A percentile compares a stretch with the other conserved stretches of the same genome.
Evolutionary conservation across 2,888 invertebrate species (phyloP).

Genomic region (Chalcosyrphus nemorum): DNA sequence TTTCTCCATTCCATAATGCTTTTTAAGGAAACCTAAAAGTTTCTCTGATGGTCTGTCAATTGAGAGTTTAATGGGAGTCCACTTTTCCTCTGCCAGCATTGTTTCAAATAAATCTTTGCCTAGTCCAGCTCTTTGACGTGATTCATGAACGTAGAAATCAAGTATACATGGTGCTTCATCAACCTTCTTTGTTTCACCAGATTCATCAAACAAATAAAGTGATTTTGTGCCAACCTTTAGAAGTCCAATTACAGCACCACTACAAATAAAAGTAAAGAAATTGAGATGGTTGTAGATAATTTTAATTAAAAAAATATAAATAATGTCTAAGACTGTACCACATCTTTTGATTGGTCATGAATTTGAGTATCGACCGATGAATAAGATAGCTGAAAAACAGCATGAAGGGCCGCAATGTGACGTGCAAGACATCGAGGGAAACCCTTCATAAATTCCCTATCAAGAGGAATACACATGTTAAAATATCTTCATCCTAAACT

Average conservation of each 20-base stretch:
- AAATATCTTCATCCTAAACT: too few species aligned
- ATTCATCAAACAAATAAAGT: slow-evolving; percentile 91
- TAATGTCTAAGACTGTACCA: too few species aligned
- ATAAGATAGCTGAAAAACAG: too few species aligned
- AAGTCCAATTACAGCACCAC: slow-evolving; percentile 91
- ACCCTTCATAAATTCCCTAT: too few species aligned
- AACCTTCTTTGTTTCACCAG: slow-evolving; percentile 88
- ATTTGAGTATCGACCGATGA: too few species aligned
- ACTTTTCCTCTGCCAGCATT: slow-evolving; percentile 90
- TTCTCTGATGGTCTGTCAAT: slow-evolving; percentile 97
- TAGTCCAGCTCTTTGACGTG: slow-evolving; percentile 92
- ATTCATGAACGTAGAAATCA: slow-evolving; percentile 95
- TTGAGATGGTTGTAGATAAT: not conserved
- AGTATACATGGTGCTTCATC: slow-evolving; percentile 93
- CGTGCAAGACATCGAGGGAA: too few species aligned
- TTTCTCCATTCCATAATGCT: slow-evolving; percentile 87
- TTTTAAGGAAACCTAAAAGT: slow-evolving; percentile 91
- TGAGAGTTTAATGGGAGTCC: slow-evolving; percentile 89
- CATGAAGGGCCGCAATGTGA: too few species aligned
- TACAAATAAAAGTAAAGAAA: slow-evolving; percentile 80
- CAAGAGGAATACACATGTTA: too few species aligned
- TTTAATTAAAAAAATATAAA: too few species aligned
- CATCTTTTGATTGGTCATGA: too few species aligned
- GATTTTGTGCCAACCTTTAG: slow-evolving; percentile 95
- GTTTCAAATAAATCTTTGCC: slow-evolving; percentile 93